phyloP scores from a whole-genome alignment of 2,113 vertebrate genomes.

The Grus americana region DNA sequence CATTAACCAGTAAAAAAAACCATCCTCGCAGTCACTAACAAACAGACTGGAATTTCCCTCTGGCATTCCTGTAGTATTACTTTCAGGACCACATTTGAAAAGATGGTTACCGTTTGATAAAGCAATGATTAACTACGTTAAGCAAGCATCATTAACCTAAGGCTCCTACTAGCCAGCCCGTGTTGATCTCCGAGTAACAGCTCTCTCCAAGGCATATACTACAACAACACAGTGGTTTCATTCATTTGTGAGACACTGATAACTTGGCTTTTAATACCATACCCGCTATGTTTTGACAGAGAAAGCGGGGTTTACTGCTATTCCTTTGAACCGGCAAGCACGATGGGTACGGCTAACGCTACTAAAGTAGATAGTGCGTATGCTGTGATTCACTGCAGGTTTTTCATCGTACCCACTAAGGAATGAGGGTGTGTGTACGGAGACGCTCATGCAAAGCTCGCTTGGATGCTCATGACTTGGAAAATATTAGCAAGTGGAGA shows the following conservation, averaged over 20 bases:
- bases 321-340: not conserved
- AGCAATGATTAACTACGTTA: constrained; percentile 9
- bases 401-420: not conserved
- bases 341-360: not conserved
- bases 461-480: not conserved
- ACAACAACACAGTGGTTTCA: not conserved
- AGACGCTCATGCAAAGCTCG: not conserved
- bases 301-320: not conserved
- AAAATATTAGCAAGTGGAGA: constrained; percentile 25
- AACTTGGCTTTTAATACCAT: not conserved
- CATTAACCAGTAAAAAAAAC: constrained; percentile 42
- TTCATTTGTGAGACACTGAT: not conserved
- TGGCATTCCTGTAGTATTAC: not conserved
- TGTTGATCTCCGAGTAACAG: not conserved
- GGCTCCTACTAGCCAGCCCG: not conserved
- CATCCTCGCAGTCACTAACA: not conserved
- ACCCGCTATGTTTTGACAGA: not conserved
- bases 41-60: constrained; percentile 36
- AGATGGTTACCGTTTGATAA: constrained; percentile 1
- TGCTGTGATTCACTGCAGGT: not conserved
- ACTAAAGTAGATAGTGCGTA: not conserved
- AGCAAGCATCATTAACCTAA: not conserved
- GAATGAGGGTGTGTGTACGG: not conserved
- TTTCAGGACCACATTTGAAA: not conserved
- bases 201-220: not conserved